Base-by-base conservation (phyloP, 2,888 invertebrate genomes). In the Phrixothrix hirtus region DNA sequence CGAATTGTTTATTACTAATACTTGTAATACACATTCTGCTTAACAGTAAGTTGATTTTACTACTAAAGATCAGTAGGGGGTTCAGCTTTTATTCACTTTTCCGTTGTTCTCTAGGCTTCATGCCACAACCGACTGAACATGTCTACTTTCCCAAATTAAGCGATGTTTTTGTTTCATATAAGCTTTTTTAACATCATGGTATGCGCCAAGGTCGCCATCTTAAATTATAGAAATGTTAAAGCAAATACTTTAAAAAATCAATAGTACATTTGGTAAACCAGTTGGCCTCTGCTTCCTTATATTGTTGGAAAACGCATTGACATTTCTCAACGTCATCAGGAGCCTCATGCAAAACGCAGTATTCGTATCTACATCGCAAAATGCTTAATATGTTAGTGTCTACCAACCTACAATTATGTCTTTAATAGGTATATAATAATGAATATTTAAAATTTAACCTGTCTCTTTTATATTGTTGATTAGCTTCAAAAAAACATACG, bases 131-230 rank as follows among this genome's bases (percentile, higher is more conserved):
- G 35, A 88, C 84, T 9, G 83, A 4, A 93, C 93, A 65, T 98
- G 86, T 57, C 96, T 86, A 72, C 95, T 86, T 78, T 99, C 97
- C 96, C 96, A 98, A 65, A 97, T 81, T 84, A 99, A 80, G 60
- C 99, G 89, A 79, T 99, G 98, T 74, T 99, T 98, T 76, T 99
- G 98, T 77, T 98, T 99, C 94, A 97, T 94, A 71, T 86, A 95
- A 0, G 89, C 89, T 50, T 81, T 81, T 63, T 81, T 81, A 3
- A 89, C 92, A 71, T 85, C 84, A 13, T 80, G 83, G 64, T 83
- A 83, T 0, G 79, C 83, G 30, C 95, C 94, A 54, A 98, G 78
- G 75, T 99, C 98, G 62, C 98, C 97, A 83, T 99, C 94, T 94
- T 70, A 12, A 76, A 38, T n/a, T 13, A 29, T 2, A 29, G 13